Evolutionary conservation across 2,888 invertebrate genomes (phyloP), one percentile per base, ranked within the genome.

Genomic region (Orthosia gothica): DNA sequence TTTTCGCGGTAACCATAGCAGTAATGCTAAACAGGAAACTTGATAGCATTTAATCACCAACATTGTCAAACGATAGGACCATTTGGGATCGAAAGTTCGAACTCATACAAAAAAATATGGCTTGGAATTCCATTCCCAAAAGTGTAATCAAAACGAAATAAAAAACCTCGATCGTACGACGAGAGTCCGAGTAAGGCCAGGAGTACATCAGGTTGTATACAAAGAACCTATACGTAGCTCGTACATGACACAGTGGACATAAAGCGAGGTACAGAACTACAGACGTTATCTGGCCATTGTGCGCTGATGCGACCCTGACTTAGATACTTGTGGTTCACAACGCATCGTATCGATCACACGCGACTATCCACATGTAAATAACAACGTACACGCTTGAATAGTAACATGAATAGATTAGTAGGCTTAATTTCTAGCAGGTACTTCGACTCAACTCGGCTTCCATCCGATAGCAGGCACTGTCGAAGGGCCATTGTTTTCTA

Each of bases 231-330:
- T 52, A 49, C n/a, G 49, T 58, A 63, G 49, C 20, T 45, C 45
- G n/a, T 45, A 59, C 59, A 78, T 63, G 74, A 67, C n/a, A 62
- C n/a, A 62, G 47, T 68, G 71, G 67, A 79, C 69, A 83, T 71
- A 76, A 79, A 78, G 78, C 82, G 83, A 62, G 57, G 50, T 62
- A 68, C 47, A 67, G 55, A 74, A 47, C 69, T 79, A 72, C 71
- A 65, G 70, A 70, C 77, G 82, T 87, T 91, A 91, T 89, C 89
- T 89, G 70, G 50, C 70, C 66, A 85, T 87, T 89, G 87, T 90
- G 83, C 74, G 68, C 52, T 84, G 70, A 63, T 70, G 74, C 84
- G 89, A 81, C 90, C 90, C 81, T 91, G 91, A 89, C 91, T 90
- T 87, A 89, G 85, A 89, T 91, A 63, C 62, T 82, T 70, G 71